Percentiles rank a stretch among this genome's conserved stretches.
phyloP scores from a whole-genome alignment of 2,888 invertebrate species.

The Cyaniris semiargus region DNA sequence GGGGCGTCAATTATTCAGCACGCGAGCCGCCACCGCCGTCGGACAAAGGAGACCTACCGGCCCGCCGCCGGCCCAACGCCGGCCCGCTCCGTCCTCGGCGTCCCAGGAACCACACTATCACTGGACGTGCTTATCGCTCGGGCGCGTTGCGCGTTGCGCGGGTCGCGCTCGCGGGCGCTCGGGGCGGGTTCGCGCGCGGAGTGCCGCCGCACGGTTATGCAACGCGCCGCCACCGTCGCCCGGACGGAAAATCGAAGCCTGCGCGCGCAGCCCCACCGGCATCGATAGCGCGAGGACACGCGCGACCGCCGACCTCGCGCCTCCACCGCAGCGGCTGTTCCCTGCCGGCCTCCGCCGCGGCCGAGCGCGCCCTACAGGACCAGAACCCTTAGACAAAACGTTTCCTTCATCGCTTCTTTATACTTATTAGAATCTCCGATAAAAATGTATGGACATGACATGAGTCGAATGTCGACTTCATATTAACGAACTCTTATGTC shows the following conservation, averaged over 20 bases:
- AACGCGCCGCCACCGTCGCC: conserved; percentile 74
- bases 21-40: conserved; percentile 62
- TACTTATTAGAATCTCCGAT: too few relatives aligned
- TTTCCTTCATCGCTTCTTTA: too few relatives aligned
- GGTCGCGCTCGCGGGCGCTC: conserved; percentile 75
- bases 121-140: conserved; percentile 67
- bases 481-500: too few relatives aligned
- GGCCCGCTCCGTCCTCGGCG: conserved; percentile 49
- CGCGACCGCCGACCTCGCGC: conserved; percentile 49
- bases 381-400: neutral
- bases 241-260: conserved; percentile 68
- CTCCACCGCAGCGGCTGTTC: conserved; percentile 44
- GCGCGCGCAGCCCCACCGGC: conserved; percentile 71
- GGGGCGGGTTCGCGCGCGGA: conserved; percentile 77
- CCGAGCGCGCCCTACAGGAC: neutral
- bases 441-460: too few relatives aligned
- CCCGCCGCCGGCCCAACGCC: conserved; percentile 56
- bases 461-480: too few relatives aligned
- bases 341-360: conserved; percentile 6
- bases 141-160: conserved; percentile 75
- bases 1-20: conserved; percentile 76
- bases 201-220: conserved; percentile 76
- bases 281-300: conserved; percentile 55
- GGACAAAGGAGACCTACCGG: conserved; percentile 73
- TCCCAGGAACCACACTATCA: conserved; percentile 52